Base-by-base conservation (phyloP, 2,797 vertebrate genomes). In the Darevskia nairensis region DNA sequence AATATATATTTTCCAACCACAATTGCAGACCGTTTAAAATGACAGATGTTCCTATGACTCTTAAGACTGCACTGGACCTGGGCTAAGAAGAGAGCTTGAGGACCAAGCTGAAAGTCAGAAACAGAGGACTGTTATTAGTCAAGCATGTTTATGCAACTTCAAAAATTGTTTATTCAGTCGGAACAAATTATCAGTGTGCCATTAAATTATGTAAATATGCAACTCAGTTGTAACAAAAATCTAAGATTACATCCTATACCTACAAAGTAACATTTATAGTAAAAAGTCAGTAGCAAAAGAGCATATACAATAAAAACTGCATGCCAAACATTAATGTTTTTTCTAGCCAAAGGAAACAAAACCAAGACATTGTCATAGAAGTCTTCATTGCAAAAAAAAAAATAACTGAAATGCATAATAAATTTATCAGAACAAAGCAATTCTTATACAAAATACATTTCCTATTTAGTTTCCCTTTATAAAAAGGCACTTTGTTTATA, bases 401-500 rank as follows among this genome's bases (percentile, higher is more conserved):
- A 41, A 92, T 55, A 27, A 93, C 50, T 90, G 94, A 95, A 93
- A 85, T 85, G 29, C 50, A 94, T 87, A 89, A 90, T 84, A 94
- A 94, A 80, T 89, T 61, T 81, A 93, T 92, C 85, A 92, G 82
- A 92, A 85, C 64, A 91, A 39, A 92, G 75, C 90, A 93, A 82
- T 84, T 93, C 71, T 93, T 90, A 91, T n/a, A 89, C 74, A 93
- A 95, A 93, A 91, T 88, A 93, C 82, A 92, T 91, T 93, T 89
- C 89, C 81, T 94, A 50, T 78, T 93, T 94, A 76, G 68, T 91
- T 94, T 90, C 93, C 89, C 92, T 94, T 95, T 92, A 93, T 74
- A 89, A 95, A 96, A 96, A 97, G 96, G 94, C 96, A 97, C 97
- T 97, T 97, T 66, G 90, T 79, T 6, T 94, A 92, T 84, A 91